Base-by-base conservation (phyloP, 2,113 vertebrate genomes). In the Rhipidura dahli region DNA sequence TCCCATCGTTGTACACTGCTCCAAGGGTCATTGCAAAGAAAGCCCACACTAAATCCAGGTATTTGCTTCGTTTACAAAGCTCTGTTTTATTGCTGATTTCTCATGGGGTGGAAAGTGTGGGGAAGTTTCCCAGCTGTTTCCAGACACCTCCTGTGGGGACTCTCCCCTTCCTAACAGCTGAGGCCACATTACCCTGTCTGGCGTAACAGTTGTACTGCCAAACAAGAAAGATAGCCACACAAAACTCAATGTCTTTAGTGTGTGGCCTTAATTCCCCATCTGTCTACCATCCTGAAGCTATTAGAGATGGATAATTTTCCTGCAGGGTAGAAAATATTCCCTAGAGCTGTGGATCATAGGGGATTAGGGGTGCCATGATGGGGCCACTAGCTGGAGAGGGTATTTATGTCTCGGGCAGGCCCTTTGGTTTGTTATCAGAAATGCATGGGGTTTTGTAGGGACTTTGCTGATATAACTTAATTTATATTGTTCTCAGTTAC, bases 61-160 rank as follows among this genome's bases (percentile, higher is more conserved):
- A 86, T 82, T 96, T 92, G 44, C 63, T 93, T 90, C 21, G 5
- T 95, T 96, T 95, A 89, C 39, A 79, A 93, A 88, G 51, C 4
- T 11, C 65, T 93, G 22, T 51, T 96, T 93, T 90, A 91, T 78
- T 90, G 50, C 59, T 70, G 59, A 37, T 51, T 96, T 96, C 90
- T 96, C 93, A 19, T 30, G 53, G 79, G 27, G 30, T 40, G 51
- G 76, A 86, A 91, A 69, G 87, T 78, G 91, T 71, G 56, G 33
- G 44, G 93, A 96, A 20, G 54, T 81, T 95, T 96, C 79, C 68
- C 94, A 89, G 90, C 93, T 97, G 96, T 90, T 95, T 68, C 61
- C 76, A 92, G 90, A 71, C 50, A 71, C 44, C 56, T 93, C 54
- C 80, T 92, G 59, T 28, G 6, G 53, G 72, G 79, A 65, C 14